Evolutionary conservation across 1,140 invertebrate genomes (phyloP).

Genomic region (Idris sp.): DNA sequence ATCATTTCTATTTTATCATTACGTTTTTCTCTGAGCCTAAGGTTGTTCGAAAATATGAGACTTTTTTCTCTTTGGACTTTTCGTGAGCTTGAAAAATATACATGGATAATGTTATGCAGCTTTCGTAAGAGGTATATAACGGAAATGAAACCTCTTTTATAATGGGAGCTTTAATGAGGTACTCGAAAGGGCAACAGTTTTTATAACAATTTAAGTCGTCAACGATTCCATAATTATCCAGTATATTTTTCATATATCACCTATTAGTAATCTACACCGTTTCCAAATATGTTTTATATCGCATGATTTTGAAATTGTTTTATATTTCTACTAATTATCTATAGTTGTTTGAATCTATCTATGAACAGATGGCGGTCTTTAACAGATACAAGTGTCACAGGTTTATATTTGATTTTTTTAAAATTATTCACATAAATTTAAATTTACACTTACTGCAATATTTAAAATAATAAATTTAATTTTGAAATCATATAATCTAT

Average conservation of each 20-base stretch:
- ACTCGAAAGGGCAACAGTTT: constrained; percentile 40
- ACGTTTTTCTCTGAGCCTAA: constrained; percentile 48
- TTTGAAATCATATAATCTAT: too few species aligned
- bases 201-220: constrained; percentile 51
- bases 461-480: too few species aligned
- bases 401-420: constrained; percentile 21
- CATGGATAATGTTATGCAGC: constrained; percentile 35
- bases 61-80: constrained; percentile 52
- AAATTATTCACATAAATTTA: not conserved
- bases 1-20: constrained; percentile 37
- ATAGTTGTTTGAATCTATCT: constrained; percentile 42
- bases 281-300: constrained; percentile 55
- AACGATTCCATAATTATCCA: constrained; percentile 50
- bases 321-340: constrained; percentile 54
- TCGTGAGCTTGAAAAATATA: constrained; percentile 59
- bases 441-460: too few species aligned
- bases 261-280: constrained; percentile 58
- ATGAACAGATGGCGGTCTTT: constrained; percentile 38
- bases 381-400: constrained; percentile 25
- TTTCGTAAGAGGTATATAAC: constrained; percentile 23
- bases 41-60: constrained; percentile 60
- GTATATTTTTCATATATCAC: constrained; percentile 59
- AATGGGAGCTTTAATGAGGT: constrained; percentile 34
- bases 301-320: constrained; percentile 48
- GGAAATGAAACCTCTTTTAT: constrained; percentile 22